These are phyloP conservation scores for Rhagoletis zephyria DNA, from an alignment of 1,140 invertebrate species.

Conservation along the genomic window DNA sequence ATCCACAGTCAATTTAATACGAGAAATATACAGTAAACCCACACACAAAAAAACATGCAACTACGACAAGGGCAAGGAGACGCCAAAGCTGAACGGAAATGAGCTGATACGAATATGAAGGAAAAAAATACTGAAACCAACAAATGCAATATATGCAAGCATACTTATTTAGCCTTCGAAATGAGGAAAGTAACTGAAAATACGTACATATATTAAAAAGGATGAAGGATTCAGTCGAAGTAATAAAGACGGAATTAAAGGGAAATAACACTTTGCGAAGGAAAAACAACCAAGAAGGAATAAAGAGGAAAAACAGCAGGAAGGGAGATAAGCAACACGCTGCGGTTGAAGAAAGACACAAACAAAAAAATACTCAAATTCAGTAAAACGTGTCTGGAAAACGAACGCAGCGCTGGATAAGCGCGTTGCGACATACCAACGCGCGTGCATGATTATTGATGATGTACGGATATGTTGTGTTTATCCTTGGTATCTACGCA, in stretches of 20 bases:
- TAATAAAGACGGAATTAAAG: conserved; percentile 12
- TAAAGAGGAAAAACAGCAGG: background rate
- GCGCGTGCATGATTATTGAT: background rate
- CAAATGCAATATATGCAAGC: background rate
- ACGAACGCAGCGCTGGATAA: background rate
- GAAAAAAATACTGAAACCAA: background rate
- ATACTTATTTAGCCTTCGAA: background rate
- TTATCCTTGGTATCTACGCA: background rate
- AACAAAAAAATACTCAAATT: background rate
- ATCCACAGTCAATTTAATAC: background rate
- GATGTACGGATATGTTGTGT: background rate
- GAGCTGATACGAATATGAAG: background rate
- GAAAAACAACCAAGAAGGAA: background rate
- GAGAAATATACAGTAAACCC: background rate
- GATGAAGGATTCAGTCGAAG: background rate
- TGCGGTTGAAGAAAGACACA: background rate
- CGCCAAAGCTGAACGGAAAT: conserved; percentile 6
- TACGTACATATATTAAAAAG: background rate
- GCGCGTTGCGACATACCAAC: background rate
- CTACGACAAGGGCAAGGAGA: conserved; percentile 4
- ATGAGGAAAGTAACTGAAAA: background rate
- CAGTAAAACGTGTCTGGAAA: background rate
- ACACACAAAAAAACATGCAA: background rate
- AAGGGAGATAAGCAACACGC: background rate
- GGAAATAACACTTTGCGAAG: conserved; percentile 15